Conservation (phyloP, 2,888 invertebrate species). For the Sarcophaga variegata region DNA sequence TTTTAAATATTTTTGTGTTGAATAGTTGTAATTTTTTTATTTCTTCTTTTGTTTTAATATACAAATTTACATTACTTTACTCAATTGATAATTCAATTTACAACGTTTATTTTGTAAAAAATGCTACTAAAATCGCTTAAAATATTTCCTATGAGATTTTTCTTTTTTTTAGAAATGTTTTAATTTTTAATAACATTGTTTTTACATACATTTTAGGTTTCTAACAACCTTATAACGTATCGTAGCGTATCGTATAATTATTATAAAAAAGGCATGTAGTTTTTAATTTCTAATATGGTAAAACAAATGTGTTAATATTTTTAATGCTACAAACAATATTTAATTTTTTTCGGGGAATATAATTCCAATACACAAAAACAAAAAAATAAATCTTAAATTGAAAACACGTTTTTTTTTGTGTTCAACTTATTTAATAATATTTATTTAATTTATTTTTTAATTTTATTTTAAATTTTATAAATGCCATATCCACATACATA, state of each 20-base stretch:
- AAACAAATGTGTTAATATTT: conserved; percentile 53
- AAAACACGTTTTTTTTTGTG: background rate
- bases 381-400: conserved; percentile 30
- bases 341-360: conserved; percentile 55
- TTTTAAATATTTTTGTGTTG: conserved; percentile 51
- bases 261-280: conserved; percentile 46
- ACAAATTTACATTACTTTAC: conserved; percentile 35
- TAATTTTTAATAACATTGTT: conserved; percentile 13
- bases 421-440: no score
- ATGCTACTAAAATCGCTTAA: background rate
- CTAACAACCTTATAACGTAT: conserved; percentile 19
- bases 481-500: no score
- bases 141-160: background rate
- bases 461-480: no score
- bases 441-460: no score
- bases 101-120: conserved; percentile 35
- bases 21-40: conserved; percentile 57
- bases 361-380: conserved; percentile 48
- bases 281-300: conserved; percentile 48
- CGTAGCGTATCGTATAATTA: background rate
- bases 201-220: conserved; percentile 35
- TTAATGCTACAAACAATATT: conserved; percentile 26
- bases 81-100: conserved; percentile 41
- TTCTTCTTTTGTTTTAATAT: conserved; percentile 13
- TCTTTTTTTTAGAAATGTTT: conserved; percentile 20